Base-by-base conservation (phyloP, 2,113 vertebrate genomes). In the Oophaga pumilio region DNA sequence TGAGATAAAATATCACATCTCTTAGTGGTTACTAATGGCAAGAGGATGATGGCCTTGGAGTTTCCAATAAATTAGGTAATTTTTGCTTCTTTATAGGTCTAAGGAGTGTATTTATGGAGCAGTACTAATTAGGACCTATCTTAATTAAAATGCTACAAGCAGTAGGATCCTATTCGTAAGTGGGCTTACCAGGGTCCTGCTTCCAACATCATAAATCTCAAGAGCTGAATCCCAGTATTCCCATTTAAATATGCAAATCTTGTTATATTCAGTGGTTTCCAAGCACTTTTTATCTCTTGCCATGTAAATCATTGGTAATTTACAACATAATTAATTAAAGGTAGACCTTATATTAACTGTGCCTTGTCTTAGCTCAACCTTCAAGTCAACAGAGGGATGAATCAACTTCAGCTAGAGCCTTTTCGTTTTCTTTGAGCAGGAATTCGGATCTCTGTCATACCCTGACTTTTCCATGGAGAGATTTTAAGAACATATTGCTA, bases 271-370 rank as follows among this genome's bases (percentile, higher is more conserved):
- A 52, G 20, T 24, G 64, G 7, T 15, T 53, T 83, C 9, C 24
- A 18, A 53, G n/a, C 10, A 0, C 43, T 82, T 82, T 53, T 62
- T 12, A n/a, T 24, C 22, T 64, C 14, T 82, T 68, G 8, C 77
- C 77, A 18, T 68, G 18, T 9, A 15, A 53, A 11, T 26, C 62
- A 69, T 69, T 83, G 22, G n/a, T 26, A 83, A 68, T 68, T 83
- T 69, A 68, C 49, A 82, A 66, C 80, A 52, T 68, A 52, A 82
- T 83, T 83, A 83, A 83, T 83, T 83, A 82, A 64, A 22, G 74
- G 73, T 77, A 59, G 71, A 76, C 73, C 52, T 85, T 62, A 24
- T 43, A 76, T 50, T 66, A 64, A 76, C 57, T 64, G 73, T 17
- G 49, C 18, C 1, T 76, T 6, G n/a, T 78, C 84, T 76, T 62